Base-by-base conservation (phyloP, 2,797 vertebrate species). In the Chloroceryle amazona region DNA sequence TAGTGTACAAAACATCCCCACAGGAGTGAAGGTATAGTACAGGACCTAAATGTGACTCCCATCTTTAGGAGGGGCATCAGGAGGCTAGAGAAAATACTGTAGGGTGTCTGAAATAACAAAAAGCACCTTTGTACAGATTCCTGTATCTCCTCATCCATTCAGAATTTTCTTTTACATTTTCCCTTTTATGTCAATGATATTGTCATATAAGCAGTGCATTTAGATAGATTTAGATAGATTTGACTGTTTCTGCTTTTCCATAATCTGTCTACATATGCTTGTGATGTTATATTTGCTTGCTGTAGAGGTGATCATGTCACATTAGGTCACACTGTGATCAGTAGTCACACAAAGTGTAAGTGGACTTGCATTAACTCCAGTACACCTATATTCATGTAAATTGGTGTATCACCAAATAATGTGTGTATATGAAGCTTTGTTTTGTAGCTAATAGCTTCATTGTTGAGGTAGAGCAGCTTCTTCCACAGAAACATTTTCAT, bases 251-350 rank as follows among this genome's bases (percentile, higher is more conserved):
- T 42, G 13, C 3, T 72, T 84, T 86, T 58, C 8, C 28, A 41
- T 3, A 1, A 49, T 87, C 44, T 71, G 42, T 15, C n/a, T 70
- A 5, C 4, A 3, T 37, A 28, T 0, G 0, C 14, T 66, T 55
- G 37, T 60, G 31, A 47, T 58, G 19, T 13, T 37, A 9, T 26
- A 37, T 54, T 67, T 82, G 5, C 68, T 89, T 82, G 9, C 10
- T 67, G 6, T 33, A 60, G 23, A 72, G 19, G 10, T 52, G 42
- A 63, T 63, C 3, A 10, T n/a, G 14, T 67, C 57, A 57, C 33
- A 12, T 54, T n/a, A 82, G 11, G 44, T 72, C 33, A n/a, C 20
- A 10, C 25, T 41, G 35, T 29, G 22, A 82, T 63, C 28, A 20
- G 22, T 9, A 76, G 29, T 33, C 19, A 33, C 60, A 44, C 12